Evolutionary conservation across 2,113 vertebrate genomes (phyloP), one percentile per base, ranked within the genome.

Genomic region (Oryzias curvinotus): DNA sequence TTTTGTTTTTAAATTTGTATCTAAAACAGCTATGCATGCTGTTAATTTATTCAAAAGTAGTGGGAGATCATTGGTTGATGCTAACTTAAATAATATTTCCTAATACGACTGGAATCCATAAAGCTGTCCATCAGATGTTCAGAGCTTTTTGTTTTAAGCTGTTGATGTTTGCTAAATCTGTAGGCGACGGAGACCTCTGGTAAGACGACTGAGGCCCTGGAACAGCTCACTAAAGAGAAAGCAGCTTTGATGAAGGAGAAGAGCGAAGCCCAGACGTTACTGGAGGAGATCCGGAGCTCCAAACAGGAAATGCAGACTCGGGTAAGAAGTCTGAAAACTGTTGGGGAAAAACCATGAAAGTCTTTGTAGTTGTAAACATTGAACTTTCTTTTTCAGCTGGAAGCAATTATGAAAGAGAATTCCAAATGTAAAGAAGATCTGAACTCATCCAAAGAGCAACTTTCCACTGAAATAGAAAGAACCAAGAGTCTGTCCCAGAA

Each of bases 161-260:
- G 5, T 8, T 47, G 25, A 16, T 65, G 19, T 55, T 8, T 48
- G 1, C 55, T 19, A 21, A 61, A 50, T 3, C 1, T 86, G 5
- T 53, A 98, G 96, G 91, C 87, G 43, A 70, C 88, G 62, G 90
- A 94, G 76, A 83, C 85, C 14, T 92, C 93, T 45, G 94, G 93
- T 60, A 92, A 95, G 65, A 81, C 92, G 55, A 76, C 83, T 16
- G 92, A 95, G 75, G 88, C 92, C 21, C 75, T 96, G 62, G 91
- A 97, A 53, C 91, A 91, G 83, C 88, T 96, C 79, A 92, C 89
- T 68, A 89, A 93, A 70, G 93, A 96, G 53, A 96, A 94, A 67
- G 80, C 77, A 0, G 16, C 14, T 52, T 88, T 95, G 83, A 91
- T 92, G 84, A 90, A 93, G 77, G 92, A 95, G 71, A 95, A 94